A percentile compares a stretch with the other conserved stretches of the same genome.
These are phyloP conservation scores for Montipora capitata DNA, from an alignment of 92 coral and sea anemone genomes.

Conservation along the genomic window DNA sequence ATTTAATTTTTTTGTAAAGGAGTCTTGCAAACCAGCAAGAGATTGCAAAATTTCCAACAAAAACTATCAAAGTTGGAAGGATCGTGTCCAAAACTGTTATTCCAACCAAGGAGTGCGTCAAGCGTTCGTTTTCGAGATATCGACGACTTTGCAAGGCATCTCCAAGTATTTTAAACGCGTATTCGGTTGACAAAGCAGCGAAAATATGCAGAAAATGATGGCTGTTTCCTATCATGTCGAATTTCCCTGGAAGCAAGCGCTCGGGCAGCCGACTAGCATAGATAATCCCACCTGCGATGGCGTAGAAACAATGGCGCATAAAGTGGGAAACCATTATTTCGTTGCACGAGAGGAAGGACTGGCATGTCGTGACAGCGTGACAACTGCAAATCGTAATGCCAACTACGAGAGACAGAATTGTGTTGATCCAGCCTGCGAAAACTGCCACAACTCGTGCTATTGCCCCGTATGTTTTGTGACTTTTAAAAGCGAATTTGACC, in stretches of 20 bases:
- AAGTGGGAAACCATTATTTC: conserved; percentile 45
- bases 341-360: conserved; percentile 62
- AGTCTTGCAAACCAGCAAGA: conserved; percentile 33
- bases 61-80: conserved; percentile 35
- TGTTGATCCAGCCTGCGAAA: conserved; percentile 59
- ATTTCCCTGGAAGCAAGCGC: conserved; percentile 69
- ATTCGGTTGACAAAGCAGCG: conserved; percentile 65
- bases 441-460: conserved; percentile 39
- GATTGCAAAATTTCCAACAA: conserved; percentile 32
- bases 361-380: conserved; percentile 49
- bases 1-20: conserved; percentile 16
- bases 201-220: conserved; percentile 78
- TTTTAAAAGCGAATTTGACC: conserved; percentile 44
- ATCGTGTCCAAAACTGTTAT: conserved; percentile 21
- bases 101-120: conserved; percentile 17
- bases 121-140: conserved; percentile 13
- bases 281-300: conserved; percentile 50
- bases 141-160: conserved; percentile 40
- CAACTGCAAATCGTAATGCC: conserved; percentile 64
- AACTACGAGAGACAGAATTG: conserved; percentile 46
- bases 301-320: conserved; percentile 60
- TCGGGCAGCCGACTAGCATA: conserved; percentile 69
- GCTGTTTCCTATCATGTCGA: conserved; percentile 74
- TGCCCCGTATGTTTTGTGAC: conserved; percentile 36
- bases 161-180: conserved; percentile 53